phyloP scores from a whole-genome alignment of 2,888 invertebrate genomes.

The Mythimna albipuncta region DNA sequence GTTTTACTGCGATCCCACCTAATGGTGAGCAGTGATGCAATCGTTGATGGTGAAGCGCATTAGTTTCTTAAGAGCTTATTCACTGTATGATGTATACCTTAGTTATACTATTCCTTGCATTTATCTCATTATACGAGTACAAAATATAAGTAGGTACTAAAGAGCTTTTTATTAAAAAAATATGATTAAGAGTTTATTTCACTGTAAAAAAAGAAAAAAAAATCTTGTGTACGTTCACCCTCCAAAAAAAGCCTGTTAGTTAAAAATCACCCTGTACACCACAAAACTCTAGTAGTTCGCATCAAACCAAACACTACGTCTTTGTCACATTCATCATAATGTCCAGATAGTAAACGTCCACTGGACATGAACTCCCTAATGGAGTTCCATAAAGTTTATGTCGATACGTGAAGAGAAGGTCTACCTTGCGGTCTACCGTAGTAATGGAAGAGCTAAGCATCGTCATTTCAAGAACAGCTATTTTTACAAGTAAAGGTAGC shows the following conservation, averaged over 20 bases:
- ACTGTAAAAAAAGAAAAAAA: too few relatives aligned
- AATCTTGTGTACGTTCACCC: too few relatives aligned
- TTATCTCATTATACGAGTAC: too few relatives aligned
- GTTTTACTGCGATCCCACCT: too few relatives aligned
- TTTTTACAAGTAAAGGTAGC: neutral
- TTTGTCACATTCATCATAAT: conserved; percentile 52
- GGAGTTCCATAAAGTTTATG: conserved; percentile 7
- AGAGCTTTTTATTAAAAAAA: too few relatives aligned
- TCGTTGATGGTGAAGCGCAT: too few relatives aligned
- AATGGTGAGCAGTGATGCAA: too few relatives aligned
- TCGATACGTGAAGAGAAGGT: neutral
- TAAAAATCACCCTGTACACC: neutral
- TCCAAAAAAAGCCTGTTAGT: neutral
- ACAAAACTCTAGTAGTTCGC: conserved; percentile 14
- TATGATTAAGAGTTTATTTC: too few relatives aligned
- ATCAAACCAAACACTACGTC: conserved; percentile 18
- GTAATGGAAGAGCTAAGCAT: neutral
- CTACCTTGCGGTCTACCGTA: too few relatives aligned
- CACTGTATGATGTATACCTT: too few relatives aligned
- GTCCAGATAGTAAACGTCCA: conserved; percentile 13
- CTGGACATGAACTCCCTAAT: conserved; percentile 25
- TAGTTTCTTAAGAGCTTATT: too few relatives aligned
- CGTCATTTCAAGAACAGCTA: neutral
- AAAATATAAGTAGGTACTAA: neutral
- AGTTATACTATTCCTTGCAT: too few relatives aligned